Conservation (phyloP, 2,888 invertebrate species). For the Mylabris sibirica region DNA sequence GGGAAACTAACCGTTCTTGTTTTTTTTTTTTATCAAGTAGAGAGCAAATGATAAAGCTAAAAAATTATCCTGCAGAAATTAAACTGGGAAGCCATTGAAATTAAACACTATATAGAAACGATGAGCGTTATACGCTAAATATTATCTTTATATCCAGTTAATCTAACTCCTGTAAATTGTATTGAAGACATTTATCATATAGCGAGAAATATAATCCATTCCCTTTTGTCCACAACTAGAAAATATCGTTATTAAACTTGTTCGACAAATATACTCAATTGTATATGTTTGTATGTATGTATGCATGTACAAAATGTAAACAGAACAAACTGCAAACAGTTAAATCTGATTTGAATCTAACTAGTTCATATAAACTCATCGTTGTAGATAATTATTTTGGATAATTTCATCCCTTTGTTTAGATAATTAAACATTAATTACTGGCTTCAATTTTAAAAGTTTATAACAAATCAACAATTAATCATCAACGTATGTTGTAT, state of each 20-base stretch:
- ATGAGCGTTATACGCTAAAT: neutral
- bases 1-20: too few species aligned
- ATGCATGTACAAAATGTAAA: neutral
- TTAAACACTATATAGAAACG: neutral
- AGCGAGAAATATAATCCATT: neutral
- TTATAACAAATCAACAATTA: neutral
- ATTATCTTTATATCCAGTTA: neutral
- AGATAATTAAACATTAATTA: neutral
- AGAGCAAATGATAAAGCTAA: too few species aligned
- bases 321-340: neutral
- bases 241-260: neutral
- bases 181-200: neutral
- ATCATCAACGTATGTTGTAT: neutral
- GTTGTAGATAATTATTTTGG: neutral
- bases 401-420: neutral
- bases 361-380: neutral
- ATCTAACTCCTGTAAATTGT: neutral
- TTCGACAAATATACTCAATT: neutral
- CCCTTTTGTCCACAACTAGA: neutral
- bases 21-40: too few species aligned
- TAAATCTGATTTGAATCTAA: conserved; percentile 1
- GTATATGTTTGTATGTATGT: neutral
- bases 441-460: neutral
- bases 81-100: neutral
- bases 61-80: neutral